A percentile compares a stretch with the other conserved stretches of the same genome.
These are phyloP conservation scores for Bos indicus DNA, from an alignment of 2,113 vertebrate genomes.

Conservation along the genomic window DNA sequence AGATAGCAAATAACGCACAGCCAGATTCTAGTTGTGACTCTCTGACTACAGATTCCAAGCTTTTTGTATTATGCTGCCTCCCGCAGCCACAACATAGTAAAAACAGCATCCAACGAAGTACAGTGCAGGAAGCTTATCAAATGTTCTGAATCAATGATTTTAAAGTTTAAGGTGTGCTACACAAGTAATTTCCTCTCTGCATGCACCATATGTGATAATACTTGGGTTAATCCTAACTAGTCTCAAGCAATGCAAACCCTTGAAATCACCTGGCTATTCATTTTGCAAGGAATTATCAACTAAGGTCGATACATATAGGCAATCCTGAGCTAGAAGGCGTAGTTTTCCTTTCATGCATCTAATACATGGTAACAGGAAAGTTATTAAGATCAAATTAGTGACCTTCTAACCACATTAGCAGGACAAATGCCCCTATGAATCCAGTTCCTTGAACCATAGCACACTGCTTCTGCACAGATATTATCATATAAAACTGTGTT, in stretches of 20 bases:
- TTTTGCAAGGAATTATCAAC: slow-evolving; percentile 23
- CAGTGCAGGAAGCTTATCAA: neutral
- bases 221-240: slow-evolving; percentile 51
- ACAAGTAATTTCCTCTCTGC: slow-evolving; percentile 31
- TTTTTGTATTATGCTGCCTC: slow-evolving; percentile 55
- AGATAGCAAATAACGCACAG: neutral
- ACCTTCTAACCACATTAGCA: slow-evolving; percentile 72
- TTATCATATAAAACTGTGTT: slow-evolving; percentile 59
- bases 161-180: neutral
- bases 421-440: slow-evolving; percentile 72
- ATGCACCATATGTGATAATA: neutral
- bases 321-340: slow-evolving; percentile 49
- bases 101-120: neutral
- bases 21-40: neutral
- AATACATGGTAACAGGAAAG: slow-evolving; percentile 61
- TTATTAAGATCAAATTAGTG: slow-evolving; percentile 76
- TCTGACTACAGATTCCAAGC: neutral
- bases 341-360: slow-evolving; percentile 68
- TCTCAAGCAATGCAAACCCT: slow-evolving; percentile 38
- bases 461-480: slow-evolving; percentile 73
- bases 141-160: neutral
- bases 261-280: slow-evolving; percentile 48
- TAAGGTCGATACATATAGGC: slow-evolving; percentile 9
- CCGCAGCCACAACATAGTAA: slow-evolving; percentile 40
- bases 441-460: slow-evolving; percentile 60